Evolutionary conservation across 1,140 invertebrate genomes (phyloP).

Genomic region (Eriosoma lanigerum): DNA sequence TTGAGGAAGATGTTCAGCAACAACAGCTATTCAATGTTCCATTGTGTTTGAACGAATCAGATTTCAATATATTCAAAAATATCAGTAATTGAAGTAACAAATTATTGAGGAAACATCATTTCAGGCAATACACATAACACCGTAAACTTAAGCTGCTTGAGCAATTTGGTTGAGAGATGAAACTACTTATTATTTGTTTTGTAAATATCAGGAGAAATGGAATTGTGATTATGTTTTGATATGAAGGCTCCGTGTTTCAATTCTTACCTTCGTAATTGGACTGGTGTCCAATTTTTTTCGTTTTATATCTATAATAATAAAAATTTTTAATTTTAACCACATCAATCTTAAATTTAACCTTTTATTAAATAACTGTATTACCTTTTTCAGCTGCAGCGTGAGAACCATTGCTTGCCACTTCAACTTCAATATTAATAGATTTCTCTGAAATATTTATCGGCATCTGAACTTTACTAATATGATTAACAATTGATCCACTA

Average conservation of each 20-base stretch:
- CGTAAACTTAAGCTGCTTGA: slow-evolving; percentile 25
- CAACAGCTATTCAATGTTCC: slow-evolving; percentile 45
- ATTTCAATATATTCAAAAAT: slow-evolving; percentile 43
- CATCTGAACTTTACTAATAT: slow-evolving; percentile 16
- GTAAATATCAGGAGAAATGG: slow-evolving; percentile 46
- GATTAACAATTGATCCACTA: background rate
- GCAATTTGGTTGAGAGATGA: slow-evolving; percentile 43
- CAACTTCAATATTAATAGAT: background rate
- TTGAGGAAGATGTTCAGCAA: slow-evolving; percentile 36
- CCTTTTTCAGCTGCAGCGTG: slow-evolving; percentile 30
- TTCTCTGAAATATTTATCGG: slow-evolving; percentile 5
- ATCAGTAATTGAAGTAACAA: slow-evolving; percentile 48
- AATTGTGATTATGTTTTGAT: slow-evolving; percentile 46
- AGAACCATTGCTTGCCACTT: slow-evolving; percentile 33
- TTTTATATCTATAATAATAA: slow-evolving; percentile 40
- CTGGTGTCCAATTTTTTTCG: slow-evolving; percentile 48
- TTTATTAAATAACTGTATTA: background rate
- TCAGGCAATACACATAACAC: slow-evolving; percentile 28
- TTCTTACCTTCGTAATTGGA: slow-evolving; percentile 50
- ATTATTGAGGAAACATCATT: slow-evolving; percentile 51
- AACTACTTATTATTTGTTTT: slow-evolving; percentile 43
- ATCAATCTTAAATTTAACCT: background rate
- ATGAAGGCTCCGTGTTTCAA: slow-evolving; percentile 33
- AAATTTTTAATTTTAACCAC: too few relatives aligned
- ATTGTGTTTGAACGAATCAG: slow-evolving; percentile 30